Conservation (phyloP, 1,140 invertebrate genomes). For the Bacillus rossius region DNA sequence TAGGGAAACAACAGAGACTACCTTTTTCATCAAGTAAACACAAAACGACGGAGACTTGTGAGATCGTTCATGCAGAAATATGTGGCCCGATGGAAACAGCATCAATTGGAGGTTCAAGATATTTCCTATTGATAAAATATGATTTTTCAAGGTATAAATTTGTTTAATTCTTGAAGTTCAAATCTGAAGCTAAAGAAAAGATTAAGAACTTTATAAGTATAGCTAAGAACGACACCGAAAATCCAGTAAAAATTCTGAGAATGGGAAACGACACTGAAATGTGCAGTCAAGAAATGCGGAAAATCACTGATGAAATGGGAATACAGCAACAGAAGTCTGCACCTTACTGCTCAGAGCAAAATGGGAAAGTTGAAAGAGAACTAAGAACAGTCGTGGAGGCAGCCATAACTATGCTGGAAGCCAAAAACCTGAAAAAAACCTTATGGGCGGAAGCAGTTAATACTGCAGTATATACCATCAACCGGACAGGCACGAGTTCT, state of each 20-base stretch:
- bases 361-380: too few species aligned
- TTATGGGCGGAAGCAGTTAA: too few species aligned
- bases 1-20: slow-evolving; percentile 36
- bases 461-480: too few species aligned
- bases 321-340: too few species aligned
- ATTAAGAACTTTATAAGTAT: slow-evolving; percentile 36
- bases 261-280: slow-evolving; percentile 44
- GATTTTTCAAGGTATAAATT: slow-evolving; percentile 36
- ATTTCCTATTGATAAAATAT: slow-evolving; percentile 40
- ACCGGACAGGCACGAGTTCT: too few species aligned
- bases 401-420: too few species aligned
- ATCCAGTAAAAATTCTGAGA: slow-evolving; percentile 34
- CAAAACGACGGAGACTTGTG: slow-evolving; percentile 25
- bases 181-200: slow-evolving; percentile 33
- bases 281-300: neutral
- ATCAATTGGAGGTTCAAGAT: slow-evolving; percentile 33
- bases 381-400: too few species aligned
- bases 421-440: too few species aligned
- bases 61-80: slow-evolving; percentile 41
- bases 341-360: too few species aligned
- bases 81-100: slow-evolving; percentile 40
- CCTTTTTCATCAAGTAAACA: slow-evolving; percentile 28
- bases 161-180: slow-evolving; percentile 39
- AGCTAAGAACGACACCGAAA: slow-evolving; percentile 32
- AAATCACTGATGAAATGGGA: too few species aligned